A percentile compares a stretch with the other conserved stretches of the same genome.
Conservation (phyloP, 2,888 invertebrate species). For the Eupithecia dodoneata region DNA sequence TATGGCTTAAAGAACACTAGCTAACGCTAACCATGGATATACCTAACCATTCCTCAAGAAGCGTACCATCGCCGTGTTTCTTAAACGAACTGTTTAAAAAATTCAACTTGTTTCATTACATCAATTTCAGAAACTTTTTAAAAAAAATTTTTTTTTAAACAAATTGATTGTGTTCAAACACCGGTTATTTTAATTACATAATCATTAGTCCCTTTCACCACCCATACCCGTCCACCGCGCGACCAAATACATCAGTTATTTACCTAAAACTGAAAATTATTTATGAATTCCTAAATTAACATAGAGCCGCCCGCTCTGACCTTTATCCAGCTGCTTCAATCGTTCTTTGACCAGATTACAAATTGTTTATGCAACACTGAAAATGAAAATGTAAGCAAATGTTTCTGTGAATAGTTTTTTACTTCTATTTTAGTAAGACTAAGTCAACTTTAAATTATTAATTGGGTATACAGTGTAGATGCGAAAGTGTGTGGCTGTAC, state of each 20-base stretch:
- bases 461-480: not conserved
- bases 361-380: constrained; percentile 23
- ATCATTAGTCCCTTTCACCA: not conserved
- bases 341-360: constrained; percentile 35
- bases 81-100: too few relatives aligned
- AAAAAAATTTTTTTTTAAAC: too few relatives aligned
- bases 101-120: not conserved
- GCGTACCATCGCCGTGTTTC: too few relatives aligned
- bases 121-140: not conserved
- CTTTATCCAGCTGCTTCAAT: constrained; percentile 39
- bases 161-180: not conserved
- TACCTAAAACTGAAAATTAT: constrained; percentile 36
- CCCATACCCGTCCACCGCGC: not conserved
- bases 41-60: not conserved
- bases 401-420: constrained; percentile 12
- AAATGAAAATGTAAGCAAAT: constrained; percentile 16
- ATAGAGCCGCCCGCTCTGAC: constrained; percentile 38
- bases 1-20: not conserved
- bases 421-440: not conserved
- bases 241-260: constrained; percentile 21
- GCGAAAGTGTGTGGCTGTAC: not conserved
- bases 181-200: not conserved
- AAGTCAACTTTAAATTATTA: not conserved
- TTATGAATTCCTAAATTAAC: constrained; percentile 43
- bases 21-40: not conserved